A percentile compares a stretch with the other conserved stretches of the same genome.
Evolutionary conservation across 2,113 vertebrate species (phyloP).

Genomic region (Balaenoptera acutorostrata): DNA sequence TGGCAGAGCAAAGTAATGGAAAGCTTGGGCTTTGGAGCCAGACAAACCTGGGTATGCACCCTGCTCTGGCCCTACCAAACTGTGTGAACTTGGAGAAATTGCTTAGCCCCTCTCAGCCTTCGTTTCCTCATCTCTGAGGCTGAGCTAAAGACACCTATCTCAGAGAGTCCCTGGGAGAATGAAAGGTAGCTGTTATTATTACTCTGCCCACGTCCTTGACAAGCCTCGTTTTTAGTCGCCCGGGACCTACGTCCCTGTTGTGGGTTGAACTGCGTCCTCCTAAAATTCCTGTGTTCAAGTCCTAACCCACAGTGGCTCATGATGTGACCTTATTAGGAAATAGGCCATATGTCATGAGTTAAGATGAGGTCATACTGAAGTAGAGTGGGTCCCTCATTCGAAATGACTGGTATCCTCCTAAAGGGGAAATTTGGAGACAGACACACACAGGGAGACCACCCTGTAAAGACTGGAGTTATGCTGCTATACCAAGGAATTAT

Average conservation of each 20-base stretch:
- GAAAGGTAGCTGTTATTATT: not conserved
- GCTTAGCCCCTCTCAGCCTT: not conserved
- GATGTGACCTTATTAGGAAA: not conserved
- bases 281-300: not conserved
- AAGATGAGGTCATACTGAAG: not conserved
- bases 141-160: not conserved
- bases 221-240: not conserved
- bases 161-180: not conserved
- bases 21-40: not conserved
- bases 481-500: not conserved
- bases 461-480: not conserved
- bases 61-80: not conserved
- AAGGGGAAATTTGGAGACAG: not conserved
- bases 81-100: not conserved
- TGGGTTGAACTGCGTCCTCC: not conserved
- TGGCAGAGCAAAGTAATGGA: not conserved
- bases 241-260: not conserved
- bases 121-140: not conserved
- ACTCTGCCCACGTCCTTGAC: not conserved
- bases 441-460: not conserved
- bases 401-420: not conserved
- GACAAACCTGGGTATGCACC: not conserved
- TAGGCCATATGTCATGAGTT: not conserved
- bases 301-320: not conserved
- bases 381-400: not conserved